These are phyloP conservation scores for Volucella zonaria DNA, from an alignment of 2,888 invertebrate species.

Conservation along the genomic window DNA sequence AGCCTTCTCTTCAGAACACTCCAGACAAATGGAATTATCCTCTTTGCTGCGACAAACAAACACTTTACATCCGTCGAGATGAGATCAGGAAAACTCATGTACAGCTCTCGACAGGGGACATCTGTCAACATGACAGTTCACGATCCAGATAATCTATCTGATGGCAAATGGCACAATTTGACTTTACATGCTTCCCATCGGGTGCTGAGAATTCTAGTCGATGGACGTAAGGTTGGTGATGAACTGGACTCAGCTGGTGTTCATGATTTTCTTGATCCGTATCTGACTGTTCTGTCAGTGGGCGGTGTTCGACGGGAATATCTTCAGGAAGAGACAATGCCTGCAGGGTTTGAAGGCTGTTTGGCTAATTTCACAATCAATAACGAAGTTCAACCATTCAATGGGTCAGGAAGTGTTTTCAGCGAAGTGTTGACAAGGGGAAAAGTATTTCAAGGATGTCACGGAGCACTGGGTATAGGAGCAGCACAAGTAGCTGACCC, in stretches of 20 bases:
- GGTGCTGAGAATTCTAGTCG: slow-evolving; percentile 88
- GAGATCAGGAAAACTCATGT: slow-evolving; percentile 89
- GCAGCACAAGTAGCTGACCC: slow-evolving; percentile 92
- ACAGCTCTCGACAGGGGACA: slow-evolving; percentile 90
- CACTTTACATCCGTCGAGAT: slow-evolving; percentile 93
- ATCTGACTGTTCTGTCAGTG: slow-evolving; percentile 90
- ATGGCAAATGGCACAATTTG: slow-evolving; percentile 95
- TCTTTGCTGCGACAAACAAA: slow-evolving; percentile 93
- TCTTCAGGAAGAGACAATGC: slow-evolving; percentile 83
- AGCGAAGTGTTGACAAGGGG: slow-evolving; percentile 88
- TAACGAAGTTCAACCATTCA: slow-evolving; percentile 94
- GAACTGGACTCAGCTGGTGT: slow-evolving; percentile 93
- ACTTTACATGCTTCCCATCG: slow-evolving; percentile 89
- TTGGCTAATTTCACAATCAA: slow-evolving; percentile 94
- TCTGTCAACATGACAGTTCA: slow-evolving; percentile 92
- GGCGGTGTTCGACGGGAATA: slow-evolving; percentile 89
- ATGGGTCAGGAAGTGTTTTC: slow-evolving; percentile 93
- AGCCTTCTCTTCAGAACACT: slow-evolving; percentile 92
- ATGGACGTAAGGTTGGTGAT: slow-evolving; percentile 89
- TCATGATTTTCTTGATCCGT: slow-evolving; percentile 96
- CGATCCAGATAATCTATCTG: slow-evolving; percentile 86
- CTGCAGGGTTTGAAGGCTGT: slow-evolving; percentile 92
- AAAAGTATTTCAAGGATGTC: slow-evolving; percentile 89
- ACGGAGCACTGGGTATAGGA: slow-evolving; percentile 89
- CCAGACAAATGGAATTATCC: slow-evolving; percentile 90